Conservation (phyloP, 2,797 vertebrate genomes). For the Limnodromus scolopaceus region DNA sequence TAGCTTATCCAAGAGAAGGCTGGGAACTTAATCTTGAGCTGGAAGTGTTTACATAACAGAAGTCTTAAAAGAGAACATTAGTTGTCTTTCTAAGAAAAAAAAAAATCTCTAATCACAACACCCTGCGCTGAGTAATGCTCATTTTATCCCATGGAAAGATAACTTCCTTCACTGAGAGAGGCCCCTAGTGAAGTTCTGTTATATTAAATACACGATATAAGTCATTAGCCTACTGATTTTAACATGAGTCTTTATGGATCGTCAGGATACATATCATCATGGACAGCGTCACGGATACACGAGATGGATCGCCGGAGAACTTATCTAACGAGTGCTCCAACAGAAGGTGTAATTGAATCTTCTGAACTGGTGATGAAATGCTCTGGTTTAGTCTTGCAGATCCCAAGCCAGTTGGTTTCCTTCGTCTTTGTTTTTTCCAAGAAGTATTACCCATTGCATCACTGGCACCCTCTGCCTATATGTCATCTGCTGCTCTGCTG, state of each 20-base stretch:
- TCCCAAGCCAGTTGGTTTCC: constrained; percentile 64
- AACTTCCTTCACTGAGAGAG: background rate
- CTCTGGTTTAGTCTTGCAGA: constrained; percentile 72
- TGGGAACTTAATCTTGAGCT: background rate
- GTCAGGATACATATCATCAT: accelerated
- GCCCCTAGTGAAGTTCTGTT: background rate
- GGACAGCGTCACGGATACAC: background rate
- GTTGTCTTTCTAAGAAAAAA: background rate
- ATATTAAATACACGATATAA: background rate
- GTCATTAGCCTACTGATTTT: background rate
- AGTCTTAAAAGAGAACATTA: background rate
- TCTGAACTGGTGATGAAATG: constrained; percentile 63
- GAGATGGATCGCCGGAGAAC: background rate
- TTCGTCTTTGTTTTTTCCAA: constrained; percentile 61
- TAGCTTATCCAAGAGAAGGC: background rate
- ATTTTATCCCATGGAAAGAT: background rate
- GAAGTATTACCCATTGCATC: constrained; percentile 57
- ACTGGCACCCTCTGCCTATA: constrained; percentile 69
- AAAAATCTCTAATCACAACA: background rate
- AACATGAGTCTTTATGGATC: background rate
- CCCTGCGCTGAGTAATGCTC: background rate
- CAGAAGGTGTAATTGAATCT: constrained; percentile 67
- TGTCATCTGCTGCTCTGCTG: background rate
- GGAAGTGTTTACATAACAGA: background rate
- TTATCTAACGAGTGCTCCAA: constrained; percentile 67